These are phyloP conservation scores for Conopomorpha cramerella DNA, from an alignment of 1,140 invertebrate species.

Conservation along the genomic window DNA sequence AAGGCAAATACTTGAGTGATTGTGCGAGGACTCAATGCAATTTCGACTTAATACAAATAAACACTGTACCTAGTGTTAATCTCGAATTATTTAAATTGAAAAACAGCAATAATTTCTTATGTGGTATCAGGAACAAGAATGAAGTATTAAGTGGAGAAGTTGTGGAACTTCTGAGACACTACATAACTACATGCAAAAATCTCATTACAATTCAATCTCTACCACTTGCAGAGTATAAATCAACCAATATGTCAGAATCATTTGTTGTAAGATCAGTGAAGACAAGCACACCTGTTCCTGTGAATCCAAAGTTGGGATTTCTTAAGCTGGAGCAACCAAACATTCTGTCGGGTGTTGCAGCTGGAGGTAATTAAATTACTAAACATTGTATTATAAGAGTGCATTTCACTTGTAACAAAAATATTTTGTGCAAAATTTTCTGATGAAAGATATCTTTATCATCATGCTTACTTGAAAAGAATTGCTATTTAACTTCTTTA, in stretches of 20 bases:
- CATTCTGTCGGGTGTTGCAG: constrained; percentile 36
- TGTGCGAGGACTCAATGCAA: constrained; percentile 15
- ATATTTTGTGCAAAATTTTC: too few species aligned
- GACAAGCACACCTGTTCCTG: constrained; percentile 13
- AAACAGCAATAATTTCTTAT: constrained; percentile 21
- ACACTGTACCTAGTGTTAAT: constrained; percentile 21
- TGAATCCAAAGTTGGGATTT: constrained; percentile 11
- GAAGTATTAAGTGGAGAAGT: constrained; percentile 31
- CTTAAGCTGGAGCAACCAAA: constrained; percentile 41
- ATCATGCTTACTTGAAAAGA: too few species aligned
- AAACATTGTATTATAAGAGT: too few species aligned
- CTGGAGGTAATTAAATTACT: constrained; percentile 34
- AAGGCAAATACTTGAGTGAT: constrained; percentile 32
- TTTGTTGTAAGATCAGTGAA: constrained; percentile 21
- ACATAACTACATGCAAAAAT: constrained; percentile 18
- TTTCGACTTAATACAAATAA: constrained; percentile 17
- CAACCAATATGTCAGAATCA: constrained; percentile 10
- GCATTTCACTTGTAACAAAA: too few species aligned
- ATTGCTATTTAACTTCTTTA: not conserved
- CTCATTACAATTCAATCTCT: constrained; percentile 29
- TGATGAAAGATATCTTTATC: too few species aligned
- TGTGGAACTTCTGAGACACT: constrained; percentile 23
- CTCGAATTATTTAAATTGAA: constrained; percentile 24
- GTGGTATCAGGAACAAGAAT: constrained; percentile 29
- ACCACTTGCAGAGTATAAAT: constrained; percentile 31